Evolutionary conservation across 2,888 invertebrate species (phyloP), one percentile per base, ranked within the genome.

Genomic region (Strigamia transsilvanica): DNA sequence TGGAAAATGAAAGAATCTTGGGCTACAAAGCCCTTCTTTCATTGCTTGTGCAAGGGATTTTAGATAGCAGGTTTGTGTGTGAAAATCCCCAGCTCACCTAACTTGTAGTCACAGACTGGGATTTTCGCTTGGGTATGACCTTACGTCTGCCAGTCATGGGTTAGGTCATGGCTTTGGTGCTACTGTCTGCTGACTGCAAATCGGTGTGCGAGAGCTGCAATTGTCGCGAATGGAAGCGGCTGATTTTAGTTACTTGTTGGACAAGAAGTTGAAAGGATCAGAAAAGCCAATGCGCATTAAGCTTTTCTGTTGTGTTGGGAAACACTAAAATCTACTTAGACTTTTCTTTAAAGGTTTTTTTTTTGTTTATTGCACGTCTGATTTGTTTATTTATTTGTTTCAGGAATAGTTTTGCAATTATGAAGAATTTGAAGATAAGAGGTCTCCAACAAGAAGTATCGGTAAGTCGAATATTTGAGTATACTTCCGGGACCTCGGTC

Each of bases 171-270:
- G 61, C 61, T 66, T 66, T 66, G 61, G 61, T 66, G 61, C 61
- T 21, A 23, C 61, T 66, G 61, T 66, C 61, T 66, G 61, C 61
- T 66, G 61, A 66, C 61, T 66, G 61, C 61, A 66, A 66, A 66
- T 66, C 61, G 61, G 46, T 46, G 46, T 46, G 46, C n/a, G 15
- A 46, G 46, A 46, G 46, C 46, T 15, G 46, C 46, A 46, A 6
- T 46, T 46, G 46, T 46, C 61, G 13, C 10, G 61, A 7, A 66
- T 23, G 61, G 18, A 66, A 66, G 3, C 18, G 61, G 18, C 18
- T 66, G 61, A 21, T 66, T 66, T 66, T 66, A 23, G 61, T 66
- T 66, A 23, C 15, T 46, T 46, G 46, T 46, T 46, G 15, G 46
- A 13, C 46, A 46, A 46, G 46, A 46, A 46, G 46, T 46, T 46